These are phyloP conservation scores for Erpobdella octoculata DNA, from an alignment of 2,888 invertebrate species.

Conservation along the genomic window DNA sequence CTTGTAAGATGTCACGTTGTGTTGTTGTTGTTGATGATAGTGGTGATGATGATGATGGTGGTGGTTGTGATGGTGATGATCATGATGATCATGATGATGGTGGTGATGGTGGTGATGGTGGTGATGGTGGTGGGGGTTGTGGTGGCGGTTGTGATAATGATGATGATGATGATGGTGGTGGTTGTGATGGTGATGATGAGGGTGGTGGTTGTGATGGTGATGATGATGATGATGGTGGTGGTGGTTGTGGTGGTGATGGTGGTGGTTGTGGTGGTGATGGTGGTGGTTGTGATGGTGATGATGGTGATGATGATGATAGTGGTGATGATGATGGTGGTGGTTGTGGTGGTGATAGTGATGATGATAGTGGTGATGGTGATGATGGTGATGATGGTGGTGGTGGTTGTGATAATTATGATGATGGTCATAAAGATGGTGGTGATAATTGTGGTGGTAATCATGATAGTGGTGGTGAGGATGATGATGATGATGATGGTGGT, in stretches of 20 bases:
- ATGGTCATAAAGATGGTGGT: background rate
- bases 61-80: background rate
- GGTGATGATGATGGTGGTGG: background rate
- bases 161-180: background rate
- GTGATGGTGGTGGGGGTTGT: background rate
- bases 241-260: background rate
- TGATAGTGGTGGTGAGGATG: background rate
- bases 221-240: background rate
- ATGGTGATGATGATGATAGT: constrained; percentile 8
- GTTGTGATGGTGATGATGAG: background rate
- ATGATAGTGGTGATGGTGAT: constrained; percentile 5
- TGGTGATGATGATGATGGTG: background rate
- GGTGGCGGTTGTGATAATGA: constrained; percentile 9
- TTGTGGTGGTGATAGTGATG: background rate
- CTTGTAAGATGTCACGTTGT: no score
- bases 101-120: constrained; percentile 9
- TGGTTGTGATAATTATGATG: background rate
- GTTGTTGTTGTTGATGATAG: no score
- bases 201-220: background rate
- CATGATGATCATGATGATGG: background rate
- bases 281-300: background rate
- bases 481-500: background rate
- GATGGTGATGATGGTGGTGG: background rate
- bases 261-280: background rate
- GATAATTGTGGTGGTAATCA: background rate